A percentile compares a stretch with the other conserved stretches of the same genome.
phyloP scores from a whole-genome alignment of 2,888 invertebrate species.

The Pristionchus japonicus region DNA sequence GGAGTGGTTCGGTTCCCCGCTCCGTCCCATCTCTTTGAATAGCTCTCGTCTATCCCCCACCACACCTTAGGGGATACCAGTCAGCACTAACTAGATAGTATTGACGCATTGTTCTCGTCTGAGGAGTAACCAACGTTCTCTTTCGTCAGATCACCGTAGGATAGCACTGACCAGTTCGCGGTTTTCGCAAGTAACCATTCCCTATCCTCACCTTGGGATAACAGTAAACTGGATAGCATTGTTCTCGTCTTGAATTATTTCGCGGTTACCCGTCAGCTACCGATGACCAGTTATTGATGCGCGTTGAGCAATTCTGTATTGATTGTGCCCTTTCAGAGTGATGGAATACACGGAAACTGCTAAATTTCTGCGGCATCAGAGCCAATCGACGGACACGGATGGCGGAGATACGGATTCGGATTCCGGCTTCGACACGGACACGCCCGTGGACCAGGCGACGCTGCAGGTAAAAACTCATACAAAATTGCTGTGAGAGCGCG shows the following conservation, averaged over 20 bases:
- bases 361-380: conserved; percentile 27
- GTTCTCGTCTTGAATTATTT: background rate
- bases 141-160: background rate
- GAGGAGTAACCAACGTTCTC: background rate
- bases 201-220: too few species aligned
- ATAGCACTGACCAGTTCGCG: too few species aligned
- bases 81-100: background rate
- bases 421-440: conserved; percentile 24
- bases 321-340: too few species aligned
- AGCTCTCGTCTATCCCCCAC: background rate
- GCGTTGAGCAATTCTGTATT: too few species aligned
- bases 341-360: conserved; percentile 35
- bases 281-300: background rate
- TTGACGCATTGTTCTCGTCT: background rate
- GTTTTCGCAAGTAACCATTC: too few species aligned
- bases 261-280: background rate
- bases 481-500: too few species aligned
- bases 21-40: background rate
- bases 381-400: conserved; percentile 4
- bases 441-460: conserved; percentile 17
- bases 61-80: conserved; percentile 8
- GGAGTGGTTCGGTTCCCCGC: background rate
- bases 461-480: too few species aligned
- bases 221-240: too few species aligned
- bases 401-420: conserved; percentile 20